Evolutionary conservation across 2,888 invertebrate genomes (phyloP).

Genomic region (Pollenia angustigena): DNA sequence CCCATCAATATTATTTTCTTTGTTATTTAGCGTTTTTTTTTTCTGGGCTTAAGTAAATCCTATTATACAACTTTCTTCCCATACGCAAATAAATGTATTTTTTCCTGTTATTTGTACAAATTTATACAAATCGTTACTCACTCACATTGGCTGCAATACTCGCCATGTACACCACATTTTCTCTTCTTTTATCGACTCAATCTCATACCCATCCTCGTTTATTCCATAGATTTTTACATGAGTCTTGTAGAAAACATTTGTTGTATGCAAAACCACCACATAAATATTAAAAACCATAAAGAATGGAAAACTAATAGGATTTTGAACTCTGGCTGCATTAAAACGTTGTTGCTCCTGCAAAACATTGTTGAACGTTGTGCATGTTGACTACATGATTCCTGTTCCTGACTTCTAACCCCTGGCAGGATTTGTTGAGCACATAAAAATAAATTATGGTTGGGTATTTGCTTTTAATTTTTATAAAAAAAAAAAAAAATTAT

Average conservation of each 20-base stretch:
- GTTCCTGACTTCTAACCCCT: constrained; percentile 55
- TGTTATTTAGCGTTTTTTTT: too few relatives aligned
- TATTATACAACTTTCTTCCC: not conserved
- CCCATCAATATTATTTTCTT: too few relatives aligned
- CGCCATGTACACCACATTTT: too few relatives aligned
- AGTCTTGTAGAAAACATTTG: constrained; percentile 23
- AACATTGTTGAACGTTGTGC: constrained; percentile 20
- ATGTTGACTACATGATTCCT: constrained; percentile 57
- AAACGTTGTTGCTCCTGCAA: not conserved
- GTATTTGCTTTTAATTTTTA: constrained; percentile 21
- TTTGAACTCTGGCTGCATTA: constrained; percentile 57
- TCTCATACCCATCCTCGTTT: not conserved
- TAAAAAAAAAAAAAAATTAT: not conserved
- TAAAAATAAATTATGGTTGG: constrained; percentile 48
- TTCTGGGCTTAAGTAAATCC: not conserved
- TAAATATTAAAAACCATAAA: constrained; percentile 60
- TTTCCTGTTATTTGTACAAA: not conserved
- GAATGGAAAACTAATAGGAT: constrained; percentile 65
- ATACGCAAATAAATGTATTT: not conserved
- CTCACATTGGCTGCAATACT: not conserved
- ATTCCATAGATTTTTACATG: not conserved
- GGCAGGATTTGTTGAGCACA: constrained; percentile 44
- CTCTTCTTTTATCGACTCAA: not conserved
- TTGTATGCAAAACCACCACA: constrained; percentile 41
- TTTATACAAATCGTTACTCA: not conserved